Base-by-base conservation (phyloP, 64 coral and sea anemone genomes). In the Catalaphyllia jardinei region DNA sequence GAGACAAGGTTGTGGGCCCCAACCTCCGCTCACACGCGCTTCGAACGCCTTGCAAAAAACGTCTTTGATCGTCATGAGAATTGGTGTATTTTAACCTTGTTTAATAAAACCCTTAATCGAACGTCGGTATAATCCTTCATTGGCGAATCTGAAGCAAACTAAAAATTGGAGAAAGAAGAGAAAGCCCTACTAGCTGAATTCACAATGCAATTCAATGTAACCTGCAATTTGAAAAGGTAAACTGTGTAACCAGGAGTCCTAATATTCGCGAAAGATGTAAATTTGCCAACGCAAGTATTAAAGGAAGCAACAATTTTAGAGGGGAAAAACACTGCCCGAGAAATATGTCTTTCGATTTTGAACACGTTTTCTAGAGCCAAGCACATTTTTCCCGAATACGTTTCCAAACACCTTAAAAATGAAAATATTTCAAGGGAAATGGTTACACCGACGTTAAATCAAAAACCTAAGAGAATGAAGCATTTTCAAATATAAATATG, bases 11-110 rank as follows among this genome's bases (percentile, higher is more conserved):
- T 4, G 38, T 71, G 64, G 79, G 63, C 10, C 81, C 81, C 81
- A 85, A 62, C 33, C 35, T 64, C 62, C 62, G 4, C 63, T 71
- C 81, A 69, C 10, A 52, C 62, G 5, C 38, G 62, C 25, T 51
- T 28, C 38, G 33, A 71, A 85, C 62, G 81, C 81, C 81, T 85
- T 49, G 81, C 51, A 20, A 51, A 9, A 27, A 50, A 17, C 15
- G 20, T 4, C 24, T 16, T 46, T 8, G 8, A 17, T 59, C 29
- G 28, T 30, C 35, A 33, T 19, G 16, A 18, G 8, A 7, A 11
- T 28, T 16, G 50, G 50, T 19, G 10, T 16, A 27, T 6, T 27
- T 85, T 83, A 69, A 22, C 28, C 10, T 39, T 17, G 18, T 42
- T 83, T 9, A 31, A 35, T 35, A 35, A 65, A 8, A 39, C 7